Evolutionary conservation across 2,113 vertebrate species (phyloP), one percentile per base, ranked within the genome.

Genomic region (Otocyon megalotis): DNA sequence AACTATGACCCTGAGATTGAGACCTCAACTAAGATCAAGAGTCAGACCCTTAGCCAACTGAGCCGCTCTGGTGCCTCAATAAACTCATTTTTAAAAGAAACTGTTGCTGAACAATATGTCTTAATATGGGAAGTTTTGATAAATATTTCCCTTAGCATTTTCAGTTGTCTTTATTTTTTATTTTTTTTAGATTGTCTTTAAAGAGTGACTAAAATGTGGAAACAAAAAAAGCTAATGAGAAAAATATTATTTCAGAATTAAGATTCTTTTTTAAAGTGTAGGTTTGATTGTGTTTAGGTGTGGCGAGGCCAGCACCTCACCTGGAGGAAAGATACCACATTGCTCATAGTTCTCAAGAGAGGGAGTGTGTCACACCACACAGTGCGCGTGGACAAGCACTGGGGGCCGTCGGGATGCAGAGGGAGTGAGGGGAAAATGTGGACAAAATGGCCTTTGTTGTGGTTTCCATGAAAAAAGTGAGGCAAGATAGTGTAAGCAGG

Each of bases 181-280:
- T 43, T 43, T 43, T 43, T 43, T 43, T 43, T 43, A 43, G 43
- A 43, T 43, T 43, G 43, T 43, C 6, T 43, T 43, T 43, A 43
- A 43, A 43, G 65, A 85, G 20, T 53, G 35, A 63, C 50, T 69
- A 63, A 69, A 4, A 43, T 24, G 22, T 48, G 14, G 53, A 67
- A 17, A 19, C 54, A 24, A 58, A 76, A 85, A 72, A 84, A 6
- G 50, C 32, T 69, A 28, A 22, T 22, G 28, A 53, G 54, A 30
- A 90, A 90, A 65, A 62, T 65, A 7, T 62, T 74, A 28, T 65
- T 88, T 91, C 37, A 32, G 56, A 95, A 37, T 69, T 71, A 88
- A 74, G 37, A 74, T 12, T 84, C 54, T 62, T 26, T 54, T 50
- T 60, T 37, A 17, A 13, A 79, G 8, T 9, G 11, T 2, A 53